Percentiles rank a stretch among this genome's conserved stretches.
These are phyloP conservation scores for Pocillopora verrucosa DNA, from an alignment of 64 coral and sea anemone genomes.

Conservation along the genomic window DNA sequence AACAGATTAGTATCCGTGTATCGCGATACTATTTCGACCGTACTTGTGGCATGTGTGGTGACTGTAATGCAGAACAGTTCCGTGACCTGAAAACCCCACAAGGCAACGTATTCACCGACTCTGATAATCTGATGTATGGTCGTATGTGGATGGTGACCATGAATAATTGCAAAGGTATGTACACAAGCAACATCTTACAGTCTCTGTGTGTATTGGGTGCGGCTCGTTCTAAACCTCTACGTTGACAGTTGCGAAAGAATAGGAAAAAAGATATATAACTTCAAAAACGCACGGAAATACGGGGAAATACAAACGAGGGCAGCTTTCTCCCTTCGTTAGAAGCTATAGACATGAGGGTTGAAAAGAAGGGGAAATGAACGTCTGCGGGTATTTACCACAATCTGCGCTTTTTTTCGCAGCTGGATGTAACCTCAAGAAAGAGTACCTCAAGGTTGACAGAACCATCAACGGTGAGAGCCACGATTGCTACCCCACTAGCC, in stretches of 20 bases:
- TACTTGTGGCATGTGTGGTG: constrained; percentile 27
- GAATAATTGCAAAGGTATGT: neutral
- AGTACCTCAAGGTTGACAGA: neutral
- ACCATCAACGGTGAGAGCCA: neutral
- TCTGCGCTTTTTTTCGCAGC: neutral
- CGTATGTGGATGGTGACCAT: constrained; percentile 18
- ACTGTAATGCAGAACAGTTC: constrained; percentile 3
- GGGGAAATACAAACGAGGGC: too few relatives aligned
- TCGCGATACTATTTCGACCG: constrained; percentile 29
- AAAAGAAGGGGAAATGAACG: neutral
- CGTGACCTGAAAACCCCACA: constrained; percentile 17
- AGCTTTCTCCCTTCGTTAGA: too few relatives aligned
- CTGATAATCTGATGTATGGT: neutral
- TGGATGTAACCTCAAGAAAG: constrained; percentile 21
- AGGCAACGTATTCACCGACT: neutral
- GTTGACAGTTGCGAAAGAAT: too few relatives aligned
- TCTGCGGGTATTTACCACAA: neutral
- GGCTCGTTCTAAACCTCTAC: too few relatives aligned
- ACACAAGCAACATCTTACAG: neutral
- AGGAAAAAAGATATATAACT: too few relatives aligned
- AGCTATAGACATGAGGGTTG: neutral
- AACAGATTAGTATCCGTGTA: constrained; percentile 1
- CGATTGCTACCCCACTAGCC: constrained; percentile 18
- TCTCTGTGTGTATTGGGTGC: too few relatives aligned
- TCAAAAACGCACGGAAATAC: too few relatives aligned